Evolutionary conservation across 2,888 invertebrate genomes (phyloP), one percentile per base, ranked within the genome.

Genomic region (Caenorhabditis angaria): DNA sequence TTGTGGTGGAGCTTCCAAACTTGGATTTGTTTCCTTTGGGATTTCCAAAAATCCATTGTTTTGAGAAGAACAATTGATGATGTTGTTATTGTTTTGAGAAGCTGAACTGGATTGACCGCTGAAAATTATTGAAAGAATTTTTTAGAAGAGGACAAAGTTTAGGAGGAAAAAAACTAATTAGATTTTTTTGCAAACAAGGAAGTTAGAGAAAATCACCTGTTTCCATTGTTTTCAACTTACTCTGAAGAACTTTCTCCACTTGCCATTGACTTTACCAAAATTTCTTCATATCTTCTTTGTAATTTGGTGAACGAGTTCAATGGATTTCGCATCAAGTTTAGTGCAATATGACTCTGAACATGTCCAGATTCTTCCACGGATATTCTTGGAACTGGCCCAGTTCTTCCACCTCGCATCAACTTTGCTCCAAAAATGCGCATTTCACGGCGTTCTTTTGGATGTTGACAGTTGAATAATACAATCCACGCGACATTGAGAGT

Each of bases 221-320:
- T 32, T 18, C 41, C 10, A 14, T 3, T 18, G 3, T 3, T 12
- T 3, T 41, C 10, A 6, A 41, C 41, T 41, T 41, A 41, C 41
- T 41, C 41, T 14, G 18, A n/a, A n/a, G n/a, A 10, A 10, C 14
- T 41, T 18, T 41, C 41, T 6, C 41, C 41, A 41, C 18, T 41
- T 14, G 10, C 41, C 14, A 14, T n/a, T n/a, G 18, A 41, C 10
- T 41, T 12, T 41, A 12, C 18, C 2, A 18, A 12, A 41, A 41
- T 12, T 12, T 41, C 14, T 12, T 3, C 10, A 27, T n/a, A 27
- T 32, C 22, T 28, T 64, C 69, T 55, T 51, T 65, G 64, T 29
- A 70, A 41, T 25, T 70, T 70, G 51, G 51, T 64, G 51, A 64
- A 65, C 1, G 69, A 70, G n/a, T 70, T 70, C 20, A 64, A 8